These are phyloP conservation scores for Campoplex capitator DNA, from an alignment of 2,888 invertebrate genomes.

Conservation along the genomic window DNA sequence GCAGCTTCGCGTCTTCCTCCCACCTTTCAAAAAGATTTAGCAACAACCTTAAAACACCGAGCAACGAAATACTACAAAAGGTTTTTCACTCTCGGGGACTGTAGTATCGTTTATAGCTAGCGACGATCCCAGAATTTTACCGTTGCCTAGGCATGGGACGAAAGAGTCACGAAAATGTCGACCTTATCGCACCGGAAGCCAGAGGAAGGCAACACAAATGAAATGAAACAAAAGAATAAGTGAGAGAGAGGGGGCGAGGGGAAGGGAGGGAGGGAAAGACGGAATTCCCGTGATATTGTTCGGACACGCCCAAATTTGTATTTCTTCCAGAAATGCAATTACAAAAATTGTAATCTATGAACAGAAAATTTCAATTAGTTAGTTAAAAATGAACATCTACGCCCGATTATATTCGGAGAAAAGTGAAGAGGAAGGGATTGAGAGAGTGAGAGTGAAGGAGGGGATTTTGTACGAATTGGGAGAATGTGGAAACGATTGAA, in stretches of 20 bases:
- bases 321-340: not conserved
- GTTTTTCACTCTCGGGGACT: slow-evolving; percentile 1
- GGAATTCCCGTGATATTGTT: not conserved
- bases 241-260: not conserved
- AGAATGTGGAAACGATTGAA: slow-evolving; percentile 32
- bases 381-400: not conserved
- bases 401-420: not conserved
- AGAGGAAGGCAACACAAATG: not conserved
- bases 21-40: too few species aligned
- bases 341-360: not conserved
- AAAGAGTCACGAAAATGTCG: slow-evolving; percentile 18
- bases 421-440: not conserved
- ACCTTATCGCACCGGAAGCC: slow-evolving; percentile 41
- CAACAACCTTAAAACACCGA: not conserved
- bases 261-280: not conserved
- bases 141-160: not conserved
- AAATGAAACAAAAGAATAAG: slow-evolving; percentile 1
- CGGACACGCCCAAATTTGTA: not conserved
- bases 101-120: not conserved
- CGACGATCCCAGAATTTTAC: slow-evolving; percentile 3
- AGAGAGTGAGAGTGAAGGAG: too few species aligned
- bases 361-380: not conserved
- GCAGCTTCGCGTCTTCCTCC: too few species aligned
- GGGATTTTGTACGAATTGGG: not conserved
- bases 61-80: slow-evolving; percentile 5